phyloP scores from a whole-genome alignment of 2,797 vertebrate genomes.

The Potorous gilbertii region DNA sequence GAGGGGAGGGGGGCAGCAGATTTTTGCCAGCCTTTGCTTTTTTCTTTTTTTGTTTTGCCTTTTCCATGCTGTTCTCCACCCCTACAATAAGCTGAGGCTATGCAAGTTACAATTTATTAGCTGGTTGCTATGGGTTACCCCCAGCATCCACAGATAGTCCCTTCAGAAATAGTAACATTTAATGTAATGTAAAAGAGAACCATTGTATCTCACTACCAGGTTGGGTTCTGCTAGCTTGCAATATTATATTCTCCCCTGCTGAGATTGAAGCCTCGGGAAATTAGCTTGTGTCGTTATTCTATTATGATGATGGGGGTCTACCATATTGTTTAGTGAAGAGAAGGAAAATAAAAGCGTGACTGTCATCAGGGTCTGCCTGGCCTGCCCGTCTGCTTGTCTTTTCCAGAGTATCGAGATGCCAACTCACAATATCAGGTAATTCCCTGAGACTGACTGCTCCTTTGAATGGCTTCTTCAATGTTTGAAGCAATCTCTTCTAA shows the following conservation, averaged over 20 bases:
- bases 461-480: conserved; percentile 43
- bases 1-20: accelerated
- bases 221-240: conserved; percentile 74
- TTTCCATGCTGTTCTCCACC: conserved; percentile 65
- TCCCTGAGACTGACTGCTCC: not conserved
- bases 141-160: conserved; percentile 75
- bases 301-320: conserved; percentile 51
- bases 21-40: conserved; percentile 53
- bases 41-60: not conserved
- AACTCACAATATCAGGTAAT: accelerated
- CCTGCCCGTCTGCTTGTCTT: not conserved
- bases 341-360: conserved; percentile 11
- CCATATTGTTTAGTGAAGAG: not conserved
- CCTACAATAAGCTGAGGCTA: conserved; percentile 77
- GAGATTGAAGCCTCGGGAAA: conserved; percentile 50
- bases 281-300: conserved; percentile 56
- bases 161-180: conserved; percentile 84
- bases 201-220: conserved; percentile 63
- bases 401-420: conserved; percentile 17
- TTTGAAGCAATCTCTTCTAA: not conserved
- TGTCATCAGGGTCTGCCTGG: not conserved
- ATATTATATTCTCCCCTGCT: conserved; percentile 52
- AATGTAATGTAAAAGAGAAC: conserved; percentile 81
- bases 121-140: conserved; percentile 88
- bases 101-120: conserved; percentile 75